Percentiles rank a stretch among this genome's conserved stretches.
These are phyloP conservation scores for Scelioninae gen. 2 DNA, from an alignment of 2,888 invertebrate species.

Conservation along the genomic window DNA sequence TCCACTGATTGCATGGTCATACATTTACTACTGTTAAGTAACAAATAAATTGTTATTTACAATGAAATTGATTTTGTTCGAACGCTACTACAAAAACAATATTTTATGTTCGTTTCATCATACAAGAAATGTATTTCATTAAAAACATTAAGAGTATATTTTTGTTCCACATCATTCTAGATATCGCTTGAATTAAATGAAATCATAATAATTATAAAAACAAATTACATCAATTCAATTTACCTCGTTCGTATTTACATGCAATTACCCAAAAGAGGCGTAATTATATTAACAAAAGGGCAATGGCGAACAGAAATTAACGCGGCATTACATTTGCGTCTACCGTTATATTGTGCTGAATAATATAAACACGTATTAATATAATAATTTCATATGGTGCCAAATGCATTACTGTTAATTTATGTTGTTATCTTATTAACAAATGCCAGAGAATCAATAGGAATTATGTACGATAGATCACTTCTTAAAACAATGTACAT, in stretches of 20 bases:
- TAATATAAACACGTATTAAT: constrained; percentile 36
- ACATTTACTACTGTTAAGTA: too few relatives aligned
- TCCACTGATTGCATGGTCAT: too few relatives aligned
- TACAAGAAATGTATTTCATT: too few relatives aligned
- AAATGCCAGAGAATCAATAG: constrained; percentile 20
- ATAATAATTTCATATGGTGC: constrained; percentile 15
- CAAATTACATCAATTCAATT: neutral
- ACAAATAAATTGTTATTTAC: too few relatives aligned
- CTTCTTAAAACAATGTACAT: too few relatives aligned
- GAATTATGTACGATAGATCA: too few relatives aligned
- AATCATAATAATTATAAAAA: neutral
- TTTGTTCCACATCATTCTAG: too few relatives aligned
- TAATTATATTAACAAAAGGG: constrained; percentile 22
- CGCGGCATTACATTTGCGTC: constrained; percentile 15
- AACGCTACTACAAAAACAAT: too few relatives aligned
- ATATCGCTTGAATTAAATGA: too few relatives aligned
- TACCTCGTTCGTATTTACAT: neutral
- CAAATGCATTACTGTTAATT: constrained; percentile 26
- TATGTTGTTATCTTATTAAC: constrained; percentile 24
- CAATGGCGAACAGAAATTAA: constrained; percentile 22
- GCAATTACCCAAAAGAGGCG: constrained; percentile 14
- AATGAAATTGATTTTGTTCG: too few relatives aligned
- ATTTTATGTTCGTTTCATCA: too few relatives aligned
- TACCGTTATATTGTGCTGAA: constrained; percentile 27
- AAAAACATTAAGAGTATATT: too few relatives aligned